Evolutionary conservation across 2,888 invertebrate species (phyloP).

Genomic region (Balanococcus diminutus): DNA sequence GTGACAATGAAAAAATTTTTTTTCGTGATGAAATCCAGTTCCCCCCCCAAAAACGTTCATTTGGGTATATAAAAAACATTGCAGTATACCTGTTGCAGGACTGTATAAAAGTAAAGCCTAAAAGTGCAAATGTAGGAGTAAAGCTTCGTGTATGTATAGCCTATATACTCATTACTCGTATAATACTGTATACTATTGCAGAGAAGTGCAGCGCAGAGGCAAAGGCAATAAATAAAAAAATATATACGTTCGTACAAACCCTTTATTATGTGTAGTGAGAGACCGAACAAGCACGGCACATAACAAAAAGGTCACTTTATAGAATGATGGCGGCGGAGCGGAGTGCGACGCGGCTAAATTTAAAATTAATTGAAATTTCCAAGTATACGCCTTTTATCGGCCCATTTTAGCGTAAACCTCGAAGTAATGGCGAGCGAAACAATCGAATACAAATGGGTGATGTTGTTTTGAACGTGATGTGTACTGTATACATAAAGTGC

Average conservation of each 20-base stretch:
- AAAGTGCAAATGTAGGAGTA: background rate
- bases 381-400: constrained; percentile 5
- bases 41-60: too few species aligned
- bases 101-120: background rate
- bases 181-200: too few species aligned
- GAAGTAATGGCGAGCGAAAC: background rate
- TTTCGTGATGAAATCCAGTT: too few species aligned
- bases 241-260: background rate
- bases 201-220: too few species aligned
- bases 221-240: background rate
- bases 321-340: background rate
- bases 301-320: background rate
- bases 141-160: too few species aligned
- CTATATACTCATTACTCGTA: too few species aligned
- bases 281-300: background rate
- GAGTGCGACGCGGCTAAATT: background rate
- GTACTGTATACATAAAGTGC: background rate
- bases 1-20: too few species aligned
- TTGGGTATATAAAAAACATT: too few species aligned
- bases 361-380: background rate
- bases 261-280: background rate
- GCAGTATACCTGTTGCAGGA: background rate
- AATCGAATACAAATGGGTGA: constrained; percentile 3
- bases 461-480: background rate
- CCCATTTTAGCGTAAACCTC: background rate